Evolutionary conservation across 1,140 invertebrate genomes (phyloP).

Genomic region (Rhagoletis pomonella): DNA sequence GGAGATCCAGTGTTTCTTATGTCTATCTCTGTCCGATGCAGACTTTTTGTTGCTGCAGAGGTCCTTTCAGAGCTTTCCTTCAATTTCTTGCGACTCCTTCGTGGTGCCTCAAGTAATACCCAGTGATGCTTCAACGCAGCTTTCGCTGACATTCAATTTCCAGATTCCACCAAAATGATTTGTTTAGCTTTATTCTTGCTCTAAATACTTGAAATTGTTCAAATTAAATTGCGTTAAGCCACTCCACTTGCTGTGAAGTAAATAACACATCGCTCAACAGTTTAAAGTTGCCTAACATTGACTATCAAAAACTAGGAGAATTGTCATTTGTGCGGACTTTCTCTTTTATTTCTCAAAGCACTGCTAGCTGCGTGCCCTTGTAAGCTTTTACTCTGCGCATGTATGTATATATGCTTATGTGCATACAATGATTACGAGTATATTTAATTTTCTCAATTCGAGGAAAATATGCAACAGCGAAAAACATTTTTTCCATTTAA

Average conservation of each 20-base stretch:
- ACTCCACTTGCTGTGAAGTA: neutral
- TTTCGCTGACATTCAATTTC: too few relatives aligned
- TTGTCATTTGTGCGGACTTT: neutral
- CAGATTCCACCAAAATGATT: too few relatives aligned
- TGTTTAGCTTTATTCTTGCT: too few relatives aligned
- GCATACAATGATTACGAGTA: neutral
- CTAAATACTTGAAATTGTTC: too few relatives aligned
- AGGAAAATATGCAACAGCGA: neutral
- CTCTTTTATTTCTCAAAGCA: neutral
- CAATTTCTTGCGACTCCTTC: too few relatives aligned
- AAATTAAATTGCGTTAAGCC: neutral
- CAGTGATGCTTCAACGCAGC: too few relatives aligned
- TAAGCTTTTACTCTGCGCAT: neutral
- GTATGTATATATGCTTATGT: neutral
- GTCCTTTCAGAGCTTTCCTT: too few relatives aligned
- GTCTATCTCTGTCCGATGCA: too few relatives aligned
- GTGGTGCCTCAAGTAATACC: too few relatives aligned
- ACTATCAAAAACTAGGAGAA: neutral
- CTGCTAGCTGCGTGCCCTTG: neutral
- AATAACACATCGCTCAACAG: neutral
- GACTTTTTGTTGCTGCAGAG: too few relatives aligned
- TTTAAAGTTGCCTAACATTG: neutral
- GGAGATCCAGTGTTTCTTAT: too few relatives aligned
- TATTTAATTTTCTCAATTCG: conserved; percentile 15
- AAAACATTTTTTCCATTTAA: neutral